These are phyloP conservation scores for Eumaeus atala DNA, from an alignment of 1,140 invertebrate species.

Conservation along the genomic window DNA sequence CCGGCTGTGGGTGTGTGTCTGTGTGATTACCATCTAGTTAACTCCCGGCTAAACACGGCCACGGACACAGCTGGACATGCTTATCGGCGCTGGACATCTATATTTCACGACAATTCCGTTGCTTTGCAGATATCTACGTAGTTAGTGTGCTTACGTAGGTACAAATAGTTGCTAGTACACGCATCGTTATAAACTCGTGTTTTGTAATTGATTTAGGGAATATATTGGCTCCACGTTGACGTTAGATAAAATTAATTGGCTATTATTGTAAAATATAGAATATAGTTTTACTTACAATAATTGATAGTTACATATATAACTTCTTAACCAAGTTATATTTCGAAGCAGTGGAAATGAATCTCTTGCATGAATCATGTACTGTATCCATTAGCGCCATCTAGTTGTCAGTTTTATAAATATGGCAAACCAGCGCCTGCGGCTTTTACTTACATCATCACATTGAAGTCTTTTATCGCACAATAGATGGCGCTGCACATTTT, in stretches of 20 bases:
- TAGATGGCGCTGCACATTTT: constrained; percentile 22
- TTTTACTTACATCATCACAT: background rate
- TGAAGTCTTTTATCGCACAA: background rate
- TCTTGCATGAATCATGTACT: too few relatives aligned
- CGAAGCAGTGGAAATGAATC: too few relatives aligned
- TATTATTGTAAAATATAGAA: too few relatives aligned
- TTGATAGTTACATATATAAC: too few relatives aligned
- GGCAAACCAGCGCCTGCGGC: background rate
- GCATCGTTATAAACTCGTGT: too few relatives aligned
- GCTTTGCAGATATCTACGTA: background rate
- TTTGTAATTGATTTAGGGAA: too few relatives aligned
- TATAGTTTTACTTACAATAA: too few relatives aligned
- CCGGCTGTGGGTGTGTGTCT: constrained; percentile 28
- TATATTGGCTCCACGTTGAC: too few relatives aligned
- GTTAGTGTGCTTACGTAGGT: too few relatives aligned
- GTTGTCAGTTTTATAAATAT: constrained; percentile 1
- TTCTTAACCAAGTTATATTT: too few relatives aligned
- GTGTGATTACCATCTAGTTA: constrained; percentile 43
- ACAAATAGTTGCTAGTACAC: too few relatives aligned
- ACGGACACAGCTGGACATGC: constrained; percentile 21
- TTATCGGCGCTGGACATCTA: constrained; percentile 14
- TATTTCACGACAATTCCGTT: constrained; percentile 13
- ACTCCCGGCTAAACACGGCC: constrained; percentile 31
- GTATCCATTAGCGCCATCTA: constrained; percentile 25
- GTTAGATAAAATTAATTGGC: background rate